Conservation (phyloP, 2,888 invertebrate species). For the Priocnemis perturbator region DNA sequence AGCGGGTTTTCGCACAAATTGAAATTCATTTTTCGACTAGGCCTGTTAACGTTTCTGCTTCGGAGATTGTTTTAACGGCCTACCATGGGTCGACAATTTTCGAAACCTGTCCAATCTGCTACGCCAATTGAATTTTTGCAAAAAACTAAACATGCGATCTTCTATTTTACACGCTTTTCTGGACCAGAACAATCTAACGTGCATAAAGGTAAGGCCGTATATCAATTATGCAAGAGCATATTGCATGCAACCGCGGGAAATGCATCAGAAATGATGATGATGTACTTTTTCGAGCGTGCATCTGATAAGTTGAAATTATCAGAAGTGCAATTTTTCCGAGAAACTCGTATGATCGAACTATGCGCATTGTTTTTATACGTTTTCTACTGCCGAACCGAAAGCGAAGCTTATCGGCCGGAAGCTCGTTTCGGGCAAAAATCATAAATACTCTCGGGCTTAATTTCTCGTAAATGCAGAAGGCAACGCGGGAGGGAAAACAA, state of each 20-base stretch:
- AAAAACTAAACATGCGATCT: neutral
- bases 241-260: neutral
- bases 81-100: neutral
- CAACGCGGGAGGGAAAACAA: no score
- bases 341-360: no score
- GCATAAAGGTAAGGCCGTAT: conserved; percentile 80
- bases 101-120: neutral
- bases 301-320: no score
- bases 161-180: conserved; percentile 38
- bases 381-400: neutral
- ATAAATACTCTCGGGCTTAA: no score
- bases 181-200: conserved; percentile 82
- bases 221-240: neutral
- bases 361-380: no score
- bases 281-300: no score
- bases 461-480: no score
- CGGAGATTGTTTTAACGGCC: neutral
- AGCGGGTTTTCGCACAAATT: conserved; percentile 20
- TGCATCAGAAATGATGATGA: no score
- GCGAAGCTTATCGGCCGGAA: neutral
- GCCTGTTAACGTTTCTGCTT: conserved; percentile 10
- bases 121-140: neutral
- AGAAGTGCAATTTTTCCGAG: no score
- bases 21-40: conserved; percentile 14
- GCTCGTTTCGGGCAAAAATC: no score